Conservation (phyloP, 2,113 vertebrate species). For the Glaucomys volans region DNA sequence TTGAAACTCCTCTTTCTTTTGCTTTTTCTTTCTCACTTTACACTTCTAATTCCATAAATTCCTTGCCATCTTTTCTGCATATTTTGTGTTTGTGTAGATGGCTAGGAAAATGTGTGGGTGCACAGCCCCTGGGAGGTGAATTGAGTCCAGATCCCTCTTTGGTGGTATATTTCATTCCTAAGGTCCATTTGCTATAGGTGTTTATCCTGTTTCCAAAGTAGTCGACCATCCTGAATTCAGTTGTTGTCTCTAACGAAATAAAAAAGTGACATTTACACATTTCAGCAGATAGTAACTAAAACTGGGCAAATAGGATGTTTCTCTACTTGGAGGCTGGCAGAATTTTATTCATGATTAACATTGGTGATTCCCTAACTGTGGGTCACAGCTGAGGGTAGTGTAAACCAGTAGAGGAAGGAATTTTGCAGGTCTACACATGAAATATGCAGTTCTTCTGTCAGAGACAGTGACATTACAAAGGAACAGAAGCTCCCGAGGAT, state of each 20-base stretch:
- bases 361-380: not conserved
- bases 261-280: not conserved
- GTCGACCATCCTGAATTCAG: not conserved
- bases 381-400: not conserved
- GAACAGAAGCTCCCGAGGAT: not conserved
- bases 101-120: not conserved
- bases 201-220: not conserved
- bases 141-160: not conserved
- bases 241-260: not conserved
- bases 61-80: too few species aligned
- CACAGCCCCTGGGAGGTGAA: too few species aligned
- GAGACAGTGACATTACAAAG: not conserved
- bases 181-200: not conserved
- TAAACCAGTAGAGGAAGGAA: not conserved
- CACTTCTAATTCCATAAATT: too few species aligned
- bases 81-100: too few species aligned
- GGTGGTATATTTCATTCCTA: not conserved
- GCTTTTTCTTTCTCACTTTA: too few species aligned
- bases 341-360: not conserved
- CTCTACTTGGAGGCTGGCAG: not conserved
- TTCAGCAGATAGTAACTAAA: not conserved
- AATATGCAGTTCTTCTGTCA: not conserved
- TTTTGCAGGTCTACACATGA: not conserved
- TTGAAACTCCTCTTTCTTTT: too few species aligned
- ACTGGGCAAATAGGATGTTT: not conserved